A percentile compares a stretch with the other conserved stretches of the same genome.
Evolutionary conservation across 2,113 vertebrate species (phyloP).

Genomic region (Butorides virescens): DNA sequence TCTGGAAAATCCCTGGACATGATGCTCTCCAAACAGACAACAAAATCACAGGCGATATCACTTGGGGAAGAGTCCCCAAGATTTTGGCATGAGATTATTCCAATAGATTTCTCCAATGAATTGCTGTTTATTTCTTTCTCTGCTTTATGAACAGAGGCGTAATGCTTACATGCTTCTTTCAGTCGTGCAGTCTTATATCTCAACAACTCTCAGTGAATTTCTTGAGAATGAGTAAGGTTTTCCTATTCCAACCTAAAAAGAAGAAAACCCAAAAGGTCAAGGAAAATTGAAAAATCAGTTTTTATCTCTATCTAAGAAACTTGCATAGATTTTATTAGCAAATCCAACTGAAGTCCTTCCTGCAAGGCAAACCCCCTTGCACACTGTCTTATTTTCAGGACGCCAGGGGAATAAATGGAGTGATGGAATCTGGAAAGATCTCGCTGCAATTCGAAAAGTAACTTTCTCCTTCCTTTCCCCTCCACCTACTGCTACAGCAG

Average conservation of each 20-base stretch:
- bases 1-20: neutral
- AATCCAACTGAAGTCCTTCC: neutral
- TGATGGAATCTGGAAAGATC: slow-evolving; percentile 26
- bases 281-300: neutral
- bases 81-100: neutral
- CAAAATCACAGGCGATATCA: neutral
- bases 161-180: neutral
- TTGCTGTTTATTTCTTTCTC: neutral
- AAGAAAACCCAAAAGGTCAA: neutral
- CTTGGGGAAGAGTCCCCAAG: neutral
- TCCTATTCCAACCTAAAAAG: neutral
- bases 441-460: neutral
- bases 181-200: neutral
- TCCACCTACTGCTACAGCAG: neutral
- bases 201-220: neutral
- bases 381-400: neutral
- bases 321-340: neutral
- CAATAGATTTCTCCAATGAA: neutral
- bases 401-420: neutral
- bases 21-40: neutral
- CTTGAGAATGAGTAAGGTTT: slow-evolving; percentile 6
- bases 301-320: neutral
- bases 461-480: slow-evolving; percentile 3
- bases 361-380: neutral
- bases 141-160: neutral